phyloP scores from a whole-genome alignment of 2,888 invertebrate species.

The Leptarthrus brevirostris region DNA sequence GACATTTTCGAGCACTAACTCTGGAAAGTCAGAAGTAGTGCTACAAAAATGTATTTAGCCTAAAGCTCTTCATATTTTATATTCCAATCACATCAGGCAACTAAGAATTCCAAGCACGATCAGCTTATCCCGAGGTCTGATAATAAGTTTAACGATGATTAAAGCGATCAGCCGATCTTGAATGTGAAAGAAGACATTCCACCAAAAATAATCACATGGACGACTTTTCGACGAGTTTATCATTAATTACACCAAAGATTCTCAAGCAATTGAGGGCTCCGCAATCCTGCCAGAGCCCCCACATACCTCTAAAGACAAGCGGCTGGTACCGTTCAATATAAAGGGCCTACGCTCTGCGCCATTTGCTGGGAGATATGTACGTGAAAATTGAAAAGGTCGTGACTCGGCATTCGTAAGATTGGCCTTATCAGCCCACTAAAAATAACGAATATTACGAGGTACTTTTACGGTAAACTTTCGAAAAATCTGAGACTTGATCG shows the following conservation, averaged over 20 bases:
- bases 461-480: conserved; percentile 41
- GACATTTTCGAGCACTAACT: no score
- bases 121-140: conserved; percentile 17
- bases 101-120: background rate
- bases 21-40: no score
- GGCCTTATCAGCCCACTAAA: conserved; percentile 36
- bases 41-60: background rate
- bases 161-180: conserved; percentile 30
- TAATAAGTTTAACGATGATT: conserved; percentile 28
- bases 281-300: no score
- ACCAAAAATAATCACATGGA: no score
- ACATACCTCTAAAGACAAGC: no score
- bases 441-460: conserved; percentile 34
- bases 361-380: conserved; percentile 13
- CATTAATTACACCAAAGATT: conserved; percentile 24
- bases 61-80: background rate
- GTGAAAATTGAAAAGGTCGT: conserved; percentile 36
- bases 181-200: background rate
- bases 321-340: conserved; percentile 20
- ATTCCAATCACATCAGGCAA: background rate
- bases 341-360: conserved; percentile 3
- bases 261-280: no score
- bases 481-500: conserved; percentile 32
- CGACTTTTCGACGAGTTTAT: conserved; percentile 1
- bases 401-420: conserved; percentile 19